Percentiles rank a stretch among this genome's conserved stretches.
phyloP scores from a whole-genome alignment of 2,113 vertebrate genomes.

The Hiodon alosoides region DNA sequence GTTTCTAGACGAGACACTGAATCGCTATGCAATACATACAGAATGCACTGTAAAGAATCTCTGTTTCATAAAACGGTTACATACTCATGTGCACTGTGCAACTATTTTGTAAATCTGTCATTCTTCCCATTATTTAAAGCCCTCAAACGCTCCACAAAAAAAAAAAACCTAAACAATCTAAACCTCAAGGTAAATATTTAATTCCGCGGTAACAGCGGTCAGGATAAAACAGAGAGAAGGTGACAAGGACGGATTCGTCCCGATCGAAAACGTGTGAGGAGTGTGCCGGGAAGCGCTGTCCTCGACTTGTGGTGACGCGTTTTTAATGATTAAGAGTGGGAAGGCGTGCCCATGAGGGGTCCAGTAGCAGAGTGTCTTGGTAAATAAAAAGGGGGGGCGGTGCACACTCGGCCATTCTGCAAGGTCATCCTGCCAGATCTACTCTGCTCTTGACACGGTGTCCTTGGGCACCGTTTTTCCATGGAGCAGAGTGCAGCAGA shows the following conservation, averaged over 20 bases:
- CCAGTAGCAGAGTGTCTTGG: neutral
- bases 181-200: too few relatives aligned
- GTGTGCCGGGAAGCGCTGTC: neutral
- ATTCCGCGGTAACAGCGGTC: too few relatives aligned
- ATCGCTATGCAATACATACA: too few relatives aligned
- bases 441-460: neutral
- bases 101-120: too few relatives aligned
- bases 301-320: neutral
- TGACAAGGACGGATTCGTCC: neutral
- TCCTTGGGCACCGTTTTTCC: neutral
- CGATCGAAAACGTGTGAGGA: neutral
- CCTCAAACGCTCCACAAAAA: too few relatives aligned
- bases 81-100: too few relatives aligned
- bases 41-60: too few relatives aligned
- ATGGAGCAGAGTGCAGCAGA: neutral
- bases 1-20: too few relatives aligned
- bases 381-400: neutral
- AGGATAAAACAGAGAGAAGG: neutral
- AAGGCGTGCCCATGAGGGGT: neutral
- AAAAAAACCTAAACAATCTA: too few relatives aligned
- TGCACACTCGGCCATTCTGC: neutral
- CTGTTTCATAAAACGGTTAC: too few relatives aligned
- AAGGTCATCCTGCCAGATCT: neutral
- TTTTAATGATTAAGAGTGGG: too few relatives aligned
- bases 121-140: too few relatives aligned